Percentiles rank a stretch among this genome's conserved stretches.
These are phyloP conservation scores for Smutsia temminckii DNA, from an alignment of 2,797 vertebrate genomes.

Conservation along the genomic window DNA sequence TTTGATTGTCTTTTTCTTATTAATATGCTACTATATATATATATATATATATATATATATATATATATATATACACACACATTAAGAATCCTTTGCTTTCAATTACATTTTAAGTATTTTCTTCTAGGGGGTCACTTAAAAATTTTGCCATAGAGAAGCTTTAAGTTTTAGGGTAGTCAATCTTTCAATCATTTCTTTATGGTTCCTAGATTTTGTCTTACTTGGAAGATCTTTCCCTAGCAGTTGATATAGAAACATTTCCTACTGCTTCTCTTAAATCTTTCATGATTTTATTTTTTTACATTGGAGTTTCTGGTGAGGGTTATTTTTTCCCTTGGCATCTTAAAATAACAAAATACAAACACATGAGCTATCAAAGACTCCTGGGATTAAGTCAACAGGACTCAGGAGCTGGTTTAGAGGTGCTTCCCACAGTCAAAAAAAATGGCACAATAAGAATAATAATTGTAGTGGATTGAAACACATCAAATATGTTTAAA, in stretches of 20 bases:
- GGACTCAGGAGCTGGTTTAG: neutral
- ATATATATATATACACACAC: no score
- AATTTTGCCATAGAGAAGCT: neutral
- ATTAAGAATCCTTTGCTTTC: neutral
- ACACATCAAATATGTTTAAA: neutral
- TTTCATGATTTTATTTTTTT: neutral
- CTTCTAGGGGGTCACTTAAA: neutral
- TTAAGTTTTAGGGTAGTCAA: neutral
- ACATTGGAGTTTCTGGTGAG: neutral
- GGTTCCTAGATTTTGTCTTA: neutral
- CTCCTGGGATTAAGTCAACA: neutral
- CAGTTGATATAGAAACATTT: neutral
- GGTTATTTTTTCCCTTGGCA: neutral
- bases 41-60: neutral
- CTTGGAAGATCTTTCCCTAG: neutral
- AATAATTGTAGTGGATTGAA: neutral
- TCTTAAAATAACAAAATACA: neutral
- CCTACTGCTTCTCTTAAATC: neutral
- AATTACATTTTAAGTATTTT: neutral
- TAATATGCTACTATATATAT: neutral
- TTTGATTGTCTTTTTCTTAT: neutral
- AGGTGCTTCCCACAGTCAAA: neutral
- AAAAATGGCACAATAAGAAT: neutral
- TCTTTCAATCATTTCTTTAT: conserved; percentile 8
- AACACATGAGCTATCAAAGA: neutral